phyloP scores from a whole-genome alignment of 2,113 vertebrate genomes.

The Conger conger region DNA sequence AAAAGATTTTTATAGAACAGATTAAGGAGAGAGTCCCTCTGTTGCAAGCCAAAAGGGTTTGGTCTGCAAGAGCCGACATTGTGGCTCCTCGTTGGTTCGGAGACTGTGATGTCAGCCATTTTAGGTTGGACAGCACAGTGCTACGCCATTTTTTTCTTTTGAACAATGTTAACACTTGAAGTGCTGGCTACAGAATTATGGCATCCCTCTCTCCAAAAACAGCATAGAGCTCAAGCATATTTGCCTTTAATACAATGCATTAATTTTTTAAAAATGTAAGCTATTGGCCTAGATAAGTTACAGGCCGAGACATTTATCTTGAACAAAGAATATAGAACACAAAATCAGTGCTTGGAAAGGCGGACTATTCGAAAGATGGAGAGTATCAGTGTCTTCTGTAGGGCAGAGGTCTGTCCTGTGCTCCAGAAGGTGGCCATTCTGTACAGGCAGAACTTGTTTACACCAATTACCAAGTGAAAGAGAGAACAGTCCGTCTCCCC shows the following conservation, averaged over 20 bases:
- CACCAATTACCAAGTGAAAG: constrained; percentile 1
- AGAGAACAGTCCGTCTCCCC: neutral
- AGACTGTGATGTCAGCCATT: constrained; percentile 78
- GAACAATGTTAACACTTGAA: constrained; percentile 62
- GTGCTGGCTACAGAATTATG: constrained; percentile 51
- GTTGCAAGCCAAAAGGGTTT: constrained; percentile 42
- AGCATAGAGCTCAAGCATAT: constrained; percentile 45
- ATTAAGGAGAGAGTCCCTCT: constrained; percentile 14
- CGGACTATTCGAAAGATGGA: neutral
- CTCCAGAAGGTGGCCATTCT: neutral
- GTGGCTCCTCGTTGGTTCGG: constrained; percentile 64
- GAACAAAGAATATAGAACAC: neutral
- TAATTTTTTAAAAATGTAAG: neutral
- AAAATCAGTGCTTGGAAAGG: neutral
- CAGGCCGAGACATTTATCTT: neutral
- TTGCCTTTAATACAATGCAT: neutral
- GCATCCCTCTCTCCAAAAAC: constrained; percentile 48
- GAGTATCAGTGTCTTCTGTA: neutral
- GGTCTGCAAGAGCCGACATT: constrained; percentile 56
- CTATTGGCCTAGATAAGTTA: neutral
- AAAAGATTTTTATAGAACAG: neutral
- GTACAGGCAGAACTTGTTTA: neutral
- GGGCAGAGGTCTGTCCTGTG: neutral
- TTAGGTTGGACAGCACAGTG: constrained; percentile 73
- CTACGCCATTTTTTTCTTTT: constrained; percentile 67